phyloP scores from a whole-genome alignment of 2,888 invertebrate species.

The Fragum whitleyi region DNA sequence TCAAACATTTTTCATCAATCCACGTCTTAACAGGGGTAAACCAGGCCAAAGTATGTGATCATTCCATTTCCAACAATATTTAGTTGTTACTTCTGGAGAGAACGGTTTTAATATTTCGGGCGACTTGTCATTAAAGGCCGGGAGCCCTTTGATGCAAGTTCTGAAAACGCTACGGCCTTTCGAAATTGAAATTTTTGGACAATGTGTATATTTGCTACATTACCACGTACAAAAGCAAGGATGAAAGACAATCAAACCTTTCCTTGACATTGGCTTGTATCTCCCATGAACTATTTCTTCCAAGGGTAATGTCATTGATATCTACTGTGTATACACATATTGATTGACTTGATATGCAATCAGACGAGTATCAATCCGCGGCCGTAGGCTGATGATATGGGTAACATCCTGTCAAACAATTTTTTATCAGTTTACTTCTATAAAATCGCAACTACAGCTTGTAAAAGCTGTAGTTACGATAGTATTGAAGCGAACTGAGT shows the following conservation, averaged over 20 bases:
- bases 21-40: slow-evolving; percentile 67
- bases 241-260: neutral
- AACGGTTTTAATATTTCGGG: slow-evolving; percentile 12
- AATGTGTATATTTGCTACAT: neutral
- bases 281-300: neutral
- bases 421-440: neutral
- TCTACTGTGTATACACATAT: slow-evolving; percentile 8
- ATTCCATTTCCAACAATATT: slow-evolving; percentile 73
- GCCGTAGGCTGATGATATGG: slow-evolving; percentile 44
- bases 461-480: too few species aligned
- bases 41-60: slow-evolving; percentile 82
- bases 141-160: neutral
- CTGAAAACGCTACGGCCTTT: slow-evolving; percentile 21
- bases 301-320: slow-evolving; percentile 15
- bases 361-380: slow-evolving; percentile 36
- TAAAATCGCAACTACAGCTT: too few species aligned
- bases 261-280: neutral
- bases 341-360: slow-evolving; percentile 25
- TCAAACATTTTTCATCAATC: slow-evolving; percentile 56
- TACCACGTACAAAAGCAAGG: neutral
- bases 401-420: slow-evolving; percentile 48
- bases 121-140: slow-evolving; percentile 20
- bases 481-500: slow-evolving; percentile 14
- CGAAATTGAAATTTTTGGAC: neutral
- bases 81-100: slow-evolving; percentile 25